Evolutionary conservation across 2,113 vertebrate species (phyloP).

Genomic region (Henicopernis longicauda): DNA sequence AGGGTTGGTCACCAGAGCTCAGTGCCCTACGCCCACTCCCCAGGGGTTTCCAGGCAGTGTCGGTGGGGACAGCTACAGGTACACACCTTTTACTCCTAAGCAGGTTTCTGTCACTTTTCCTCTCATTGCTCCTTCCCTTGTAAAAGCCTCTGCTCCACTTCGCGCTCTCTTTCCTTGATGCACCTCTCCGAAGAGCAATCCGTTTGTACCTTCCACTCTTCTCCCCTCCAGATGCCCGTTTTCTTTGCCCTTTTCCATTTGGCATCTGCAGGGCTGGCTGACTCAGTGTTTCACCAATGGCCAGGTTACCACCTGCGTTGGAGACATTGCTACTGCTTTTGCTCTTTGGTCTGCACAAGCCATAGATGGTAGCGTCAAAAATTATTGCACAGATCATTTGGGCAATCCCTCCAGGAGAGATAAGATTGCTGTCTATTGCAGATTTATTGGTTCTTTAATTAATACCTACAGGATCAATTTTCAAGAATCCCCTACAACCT

Average conservation of each 20-base stretch:
- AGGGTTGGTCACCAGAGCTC: rapidly evolving
- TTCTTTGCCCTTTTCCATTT: not conserved
- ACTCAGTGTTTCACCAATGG: rapidly evolving
- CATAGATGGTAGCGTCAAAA: not conserved
- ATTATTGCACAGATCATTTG: not conserved
- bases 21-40: rapidly evolving
- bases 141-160: not conserved
- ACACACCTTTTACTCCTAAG: not conserved
- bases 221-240: not conserved
- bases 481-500: not conserved
- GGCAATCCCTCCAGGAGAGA: not conserved
- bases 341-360: not conserved
- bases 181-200: not conserved
- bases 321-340: not conserved
- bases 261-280: not conserved
- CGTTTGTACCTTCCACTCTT: not conserved
- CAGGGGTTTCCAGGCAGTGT: not conserved
- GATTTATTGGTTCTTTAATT: slow-evolving; percentile 22
- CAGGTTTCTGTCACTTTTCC: not conserved
- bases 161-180: not conserved
- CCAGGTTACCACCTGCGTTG: not conserved
- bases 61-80: rapidly evolving
- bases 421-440: not conserved
- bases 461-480: slow-evolving; percentile 29
- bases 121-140: not conserved